phyloP scores from a whole-genome alignment of 1,140 invertebrate genomes.

The Dreissena polymorpha region DNA sequence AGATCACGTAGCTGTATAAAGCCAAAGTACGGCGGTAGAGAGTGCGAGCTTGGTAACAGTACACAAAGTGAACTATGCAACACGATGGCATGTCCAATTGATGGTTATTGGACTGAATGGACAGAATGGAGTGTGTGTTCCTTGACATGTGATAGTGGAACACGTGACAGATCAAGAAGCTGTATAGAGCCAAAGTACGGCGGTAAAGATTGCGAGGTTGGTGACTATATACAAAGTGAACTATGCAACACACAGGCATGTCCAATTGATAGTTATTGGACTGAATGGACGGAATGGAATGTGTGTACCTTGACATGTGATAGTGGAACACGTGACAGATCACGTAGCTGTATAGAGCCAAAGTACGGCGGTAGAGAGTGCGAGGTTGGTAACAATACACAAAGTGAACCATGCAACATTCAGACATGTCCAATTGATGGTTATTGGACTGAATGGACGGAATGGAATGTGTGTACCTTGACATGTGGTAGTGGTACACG shows the following conservation, averaged over 20 bases:
- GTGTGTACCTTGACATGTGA: constrained; percentile 7
- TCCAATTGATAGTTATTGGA: constrained; percentile 16
- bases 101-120: not conserved
- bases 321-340: constrained; percentile 8
- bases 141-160: not conserved
- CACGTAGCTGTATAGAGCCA: constrained; percentile 7
- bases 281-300: constrained; percentile 13
- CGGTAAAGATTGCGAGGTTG: not conserved
- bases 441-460: constrained; percentile 59
- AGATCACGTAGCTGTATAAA: not conserved
- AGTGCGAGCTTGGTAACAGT: not conserved
- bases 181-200: not conserved
- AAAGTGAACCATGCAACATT: not conserved
- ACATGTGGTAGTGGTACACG: constrained; percentile 66
- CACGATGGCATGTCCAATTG: constrained; percentile 52
- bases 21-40: not conserved
- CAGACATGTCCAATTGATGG: constrained; percentile 53
- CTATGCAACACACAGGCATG: not conserved
- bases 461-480: constrained; percentile 62
- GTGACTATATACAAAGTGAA: not conserved
- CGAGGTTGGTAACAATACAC: not conserved
- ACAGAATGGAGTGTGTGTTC: not conserved
- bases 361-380: constrained; percentile 15
- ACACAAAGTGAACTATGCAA: constrained; percentile 45
- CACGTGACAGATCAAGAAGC: not conserved